Evolutionary conservation across 1,140 invertebrate genomes (phyloP), one percentile per base, ranked within the genome.

Genomic region (Neomicropteryx cornuta): DNA sequence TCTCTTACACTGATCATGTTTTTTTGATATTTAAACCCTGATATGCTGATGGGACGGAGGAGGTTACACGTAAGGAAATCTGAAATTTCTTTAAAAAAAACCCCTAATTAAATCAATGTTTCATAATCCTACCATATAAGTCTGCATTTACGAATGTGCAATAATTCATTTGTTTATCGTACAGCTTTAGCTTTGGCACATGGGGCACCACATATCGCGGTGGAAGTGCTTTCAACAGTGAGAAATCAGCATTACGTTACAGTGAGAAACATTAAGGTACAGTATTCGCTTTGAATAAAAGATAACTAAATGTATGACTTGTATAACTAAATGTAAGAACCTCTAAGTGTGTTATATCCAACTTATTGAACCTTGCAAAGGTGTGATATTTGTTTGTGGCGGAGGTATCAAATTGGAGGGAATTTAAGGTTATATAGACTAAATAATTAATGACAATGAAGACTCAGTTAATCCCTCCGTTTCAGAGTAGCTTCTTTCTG

Each of bases 151-250:
- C n/a, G 11, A 34, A 33, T 39, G 35, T 42, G 33, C 18, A 30
- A 32, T 21, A 70, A 71, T 52, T 58, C 66, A 5, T 38, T 66
- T 5, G 57, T 68, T 2, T 76, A 76, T 52, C 50, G 73, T 39
- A 57, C 71, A 53, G 71, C 49, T 8, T 49, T 87, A 21, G 79
- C 82, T 17, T 45, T 87, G 14, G 79, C 77, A 21, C 77, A 85
- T 53, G 74, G 76, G 31, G 55, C 66, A 32, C 75, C 82, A 24
- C 67, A 80, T 17, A 47, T 77, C 21, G 75, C 80, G 3, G 44
- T 85, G 10, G 83, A 88, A 65, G 65, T 84, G 18, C 39, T 83
- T 16, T 52, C 68, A 2, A 42, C 47, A 18, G 44, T 67, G 8
- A 68, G 50, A 46, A 58, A 68, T 27, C 60, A 65, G 34, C 67